These are phyloP conservation scores for Sinocyclocheilus grahami DNA, from an alignment of 2,113 vertebrate genomes.

Conservation along the genomic window DNA sequence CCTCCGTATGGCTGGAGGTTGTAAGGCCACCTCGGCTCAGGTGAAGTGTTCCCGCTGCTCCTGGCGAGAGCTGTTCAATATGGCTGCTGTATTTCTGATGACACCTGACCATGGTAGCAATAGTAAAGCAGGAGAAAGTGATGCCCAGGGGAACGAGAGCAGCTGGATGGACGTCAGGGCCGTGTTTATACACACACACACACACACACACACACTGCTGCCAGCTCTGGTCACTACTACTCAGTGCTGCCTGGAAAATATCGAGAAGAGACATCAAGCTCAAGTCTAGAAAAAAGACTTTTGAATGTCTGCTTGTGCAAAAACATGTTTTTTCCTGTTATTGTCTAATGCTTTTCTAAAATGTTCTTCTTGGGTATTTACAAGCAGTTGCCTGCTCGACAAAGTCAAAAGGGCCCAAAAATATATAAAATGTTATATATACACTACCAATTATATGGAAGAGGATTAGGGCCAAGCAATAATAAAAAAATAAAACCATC, in stretches of 20 bases:
- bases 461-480: no score
- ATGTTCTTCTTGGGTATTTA: not conserved
- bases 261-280: not conserved
- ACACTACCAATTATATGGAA: no score
- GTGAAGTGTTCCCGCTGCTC: not conserved
- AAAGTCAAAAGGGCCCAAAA: not conserved
- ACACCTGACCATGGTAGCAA: conserved; percentile 9
- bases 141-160: not conserved
- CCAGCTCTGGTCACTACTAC: conserved; percentile 13
- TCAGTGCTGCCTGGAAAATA: conserved; percentile 7
- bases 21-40: not conserved
- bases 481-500: no score
- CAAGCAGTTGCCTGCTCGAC: not conserved
- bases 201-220: conserved; percentile 35
- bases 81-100: conserved; percentile 24
- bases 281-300: conserved; percentile 5
- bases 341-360: not conserved
- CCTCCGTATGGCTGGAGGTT: conserved; percentile 19
- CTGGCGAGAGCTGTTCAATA: conserved; percentile 39
- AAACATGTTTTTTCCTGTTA: not conserved
- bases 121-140: conserved; percentile 2
- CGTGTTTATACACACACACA: conserved; percentile 5
- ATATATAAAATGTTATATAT: no score
- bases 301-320: no score
- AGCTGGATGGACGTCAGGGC: conserved; percentile 39